These are phyloP conservation scores for Omphaloscelis lunosa DNA, from an alignment of 2,888 invertebrate genomes.

Conservation along the genomic window DNA sequence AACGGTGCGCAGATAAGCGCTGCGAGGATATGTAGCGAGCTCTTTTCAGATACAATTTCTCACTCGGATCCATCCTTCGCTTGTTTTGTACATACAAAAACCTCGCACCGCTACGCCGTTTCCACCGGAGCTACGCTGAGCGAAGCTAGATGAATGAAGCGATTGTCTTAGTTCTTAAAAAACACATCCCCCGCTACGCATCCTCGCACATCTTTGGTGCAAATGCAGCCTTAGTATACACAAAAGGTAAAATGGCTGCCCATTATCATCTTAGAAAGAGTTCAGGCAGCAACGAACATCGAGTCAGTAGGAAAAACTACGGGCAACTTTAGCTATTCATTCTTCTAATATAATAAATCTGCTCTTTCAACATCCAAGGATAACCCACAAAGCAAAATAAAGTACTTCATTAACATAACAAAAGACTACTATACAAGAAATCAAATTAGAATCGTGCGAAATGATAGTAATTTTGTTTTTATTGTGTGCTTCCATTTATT, in stretches of 20 bases:
- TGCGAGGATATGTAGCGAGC: no score
- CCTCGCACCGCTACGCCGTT: no score
- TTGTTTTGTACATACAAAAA: no score
- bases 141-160: no score
- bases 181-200: no score
- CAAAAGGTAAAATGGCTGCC: not conserved
- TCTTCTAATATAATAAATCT: not conserved
- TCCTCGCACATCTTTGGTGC: no score
- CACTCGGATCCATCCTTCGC: no score
- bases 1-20: no score
- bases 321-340: not conserved
- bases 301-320: not conserved
- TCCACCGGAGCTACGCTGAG: no score
- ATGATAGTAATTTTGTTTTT: slow-evolving; percentile 55
- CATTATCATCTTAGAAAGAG: not conserved
- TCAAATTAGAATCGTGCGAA: slow-evolving; percentile 49
- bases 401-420: slow-evolving; percentile 51
- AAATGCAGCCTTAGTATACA: not conserved
- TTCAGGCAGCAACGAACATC: not conserved
- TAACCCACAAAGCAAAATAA: slow-evolving; percentile 34
- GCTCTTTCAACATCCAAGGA: slow-evolving; percentile 20
- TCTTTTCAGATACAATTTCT: no score
- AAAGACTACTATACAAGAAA: slow-evolving; percentile 54
- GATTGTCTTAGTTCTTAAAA: no score
- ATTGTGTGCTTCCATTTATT: slow-evolving; percentile 51